Percentiles rank a stretch among this genome's conserved stretches.
Conservation (phyloP, 2,113 vertebrate species). For the human region GRCh38 chr17:70014001-70014500, state of each 20-base stretch:
- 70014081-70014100: conserved; percentile 64
- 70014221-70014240: background rate
- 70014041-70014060: background rate
- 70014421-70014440: background rate
- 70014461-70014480: background rate
- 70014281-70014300: background rate
- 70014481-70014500: background rate
- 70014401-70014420: background rate
- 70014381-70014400: background rate
- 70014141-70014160: conserved; percentile 73
- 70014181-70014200: conserved; percentile 66
- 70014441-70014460: background rate
- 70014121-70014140: conserved; percentile 75
- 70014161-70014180: conserved; percentile 74
- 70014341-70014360: background rate
- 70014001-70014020: background rate
- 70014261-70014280: background rate
- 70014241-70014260: no score
- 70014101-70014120: conserved; percentile 72
- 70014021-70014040: background rate
- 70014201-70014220: background rate
- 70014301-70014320: background rate
- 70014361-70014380: background rate
- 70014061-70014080: conserved; percentile 13
- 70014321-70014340: background rate